Base-by-base conservation (phyloP, 2,888 invertebrate species). In the Acanthosepion esculentum region DNA sequence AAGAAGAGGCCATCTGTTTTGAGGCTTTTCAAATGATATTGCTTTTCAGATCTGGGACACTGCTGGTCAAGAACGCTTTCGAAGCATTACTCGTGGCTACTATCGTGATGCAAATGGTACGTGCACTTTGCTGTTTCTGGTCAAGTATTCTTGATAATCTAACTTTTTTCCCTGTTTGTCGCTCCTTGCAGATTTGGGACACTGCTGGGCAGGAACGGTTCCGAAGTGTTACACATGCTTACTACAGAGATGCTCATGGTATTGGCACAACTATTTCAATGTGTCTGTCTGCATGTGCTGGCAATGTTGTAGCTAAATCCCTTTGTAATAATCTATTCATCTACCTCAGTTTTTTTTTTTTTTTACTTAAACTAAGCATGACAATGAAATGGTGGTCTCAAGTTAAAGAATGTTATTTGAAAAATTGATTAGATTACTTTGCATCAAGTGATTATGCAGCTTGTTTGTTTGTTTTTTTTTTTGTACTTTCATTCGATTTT, bases 221-320 rank as follows among this genome's bases (percentile, higher is more conserved):
- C 95, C 96, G 97, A 91, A 97, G 97, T 95, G 97, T 97, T 91
- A 97, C 97, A 91, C 97, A 97, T 95, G 97, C 97, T 48, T 97
- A 97, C 95, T 97, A 97, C 96, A 96, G 97, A 95, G 97, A 97
- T 95, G 97, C 97, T 41, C 96, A 97, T 96, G 97, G 97, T 97
- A 96, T 91, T 93, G 94, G 23, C 93, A n/a, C 53, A 48, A 55
- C 55, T 64, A 26, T 48, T 91, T 53, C 94, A 48, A 26, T 64
- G 64, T 64, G 64, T 64, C 64, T 64, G 64, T 64, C 64, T 64
- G 64, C 64, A 64, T 64, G 64, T 64, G 23, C 64, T 64, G 64
- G 26, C 23, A 64, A 64, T 64, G 64, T 64, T 64, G 64, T 64
- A 64, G 64, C 26, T 23, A 64, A 59, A 64, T 64, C 26, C 29